Percentiles rank a stretch among this genome's conserved stretches.
Evolutionary conservation across 1,140 invertebrate species (phyloP).

Genomic region (Leptinotarsa undecemlineata): DNA sequence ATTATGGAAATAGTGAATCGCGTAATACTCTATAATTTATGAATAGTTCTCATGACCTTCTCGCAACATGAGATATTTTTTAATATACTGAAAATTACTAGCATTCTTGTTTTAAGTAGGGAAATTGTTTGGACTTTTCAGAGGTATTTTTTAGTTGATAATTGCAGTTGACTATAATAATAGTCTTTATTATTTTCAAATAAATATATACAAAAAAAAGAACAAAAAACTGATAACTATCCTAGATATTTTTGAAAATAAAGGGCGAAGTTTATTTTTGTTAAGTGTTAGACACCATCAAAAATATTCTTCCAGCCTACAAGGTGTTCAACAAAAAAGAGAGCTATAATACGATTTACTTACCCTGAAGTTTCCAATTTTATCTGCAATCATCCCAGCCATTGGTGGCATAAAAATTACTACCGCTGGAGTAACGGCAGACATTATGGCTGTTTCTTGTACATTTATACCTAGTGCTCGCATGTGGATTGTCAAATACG

Average conservation of each 20-base stretch:
- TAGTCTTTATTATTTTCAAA: no score
- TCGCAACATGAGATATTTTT: slow-evolving; percentile 10
- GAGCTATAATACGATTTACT: slow-evolving; percentile 31
- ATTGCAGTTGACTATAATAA: background rate
- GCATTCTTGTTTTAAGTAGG: background rate
- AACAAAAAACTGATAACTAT: no score
- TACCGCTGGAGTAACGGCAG: slow-evolving; percentile 76
- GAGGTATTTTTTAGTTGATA: background rate
- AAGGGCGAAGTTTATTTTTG: no score
- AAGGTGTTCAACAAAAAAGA: no score
- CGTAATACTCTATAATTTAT: slow-evolving; percentile 13
- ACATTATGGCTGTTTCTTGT: slow-evolving; percentile 85
- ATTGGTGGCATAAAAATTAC: slow-evolving; percentile 79
- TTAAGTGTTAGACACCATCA: background rate
- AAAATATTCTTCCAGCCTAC: background rate
- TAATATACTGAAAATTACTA: background rate
- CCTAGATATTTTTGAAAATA: no score
- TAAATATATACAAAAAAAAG: no score
- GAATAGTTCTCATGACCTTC: slow-evolving; percentile 5
- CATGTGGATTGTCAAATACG: slow-evolving; percentile 86
- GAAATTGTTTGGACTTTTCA: background rate
- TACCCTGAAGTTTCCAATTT: slow-evolving; percentile 81
- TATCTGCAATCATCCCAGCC: slow-evolving; percentile 75
- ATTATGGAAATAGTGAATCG: slow-evolving; percentile 9
- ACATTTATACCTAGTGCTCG: slow-evolving; percentile 79